Conservation (phyloP, 2,888 invertebrate species). For the Artemia sinica region DNA sequence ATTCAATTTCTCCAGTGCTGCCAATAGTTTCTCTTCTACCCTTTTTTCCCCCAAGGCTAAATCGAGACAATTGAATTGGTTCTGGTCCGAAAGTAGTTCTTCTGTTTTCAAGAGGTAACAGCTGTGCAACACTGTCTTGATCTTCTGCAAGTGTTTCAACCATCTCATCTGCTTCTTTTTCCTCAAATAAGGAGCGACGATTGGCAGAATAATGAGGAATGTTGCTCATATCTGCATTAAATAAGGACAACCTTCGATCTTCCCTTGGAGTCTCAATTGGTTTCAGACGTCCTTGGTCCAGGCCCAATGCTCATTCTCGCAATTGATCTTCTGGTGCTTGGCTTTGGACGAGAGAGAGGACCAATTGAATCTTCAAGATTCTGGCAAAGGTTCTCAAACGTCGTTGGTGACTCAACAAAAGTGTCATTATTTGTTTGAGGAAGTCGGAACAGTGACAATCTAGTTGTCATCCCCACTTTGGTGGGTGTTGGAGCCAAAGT, state of each 20-base stretch:
- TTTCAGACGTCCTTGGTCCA: background rate
- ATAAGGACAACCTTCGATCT: conserved; percentile 1
- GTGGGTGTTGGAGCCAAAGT: conserved; percentile 10
- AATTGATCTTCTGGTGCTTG: background rate
- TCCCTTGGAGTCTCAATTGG: background rate
- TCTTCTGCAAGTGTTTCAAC: background rate
- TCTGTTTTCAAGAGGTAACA: background rate
- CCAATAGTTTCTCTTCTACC: background rate
- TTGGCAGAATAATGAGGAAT: background rate
- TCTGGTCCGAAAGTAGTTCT: conserved; percentile 6
- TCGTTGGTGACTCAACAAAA: background rate
- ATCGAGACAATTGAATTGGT: background rate
- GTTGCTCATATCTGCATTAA: background rate
- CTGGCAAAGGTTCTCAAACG: background rate
- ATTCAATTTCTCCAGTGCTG: background rate
- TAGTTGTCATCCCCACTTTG: background rate
- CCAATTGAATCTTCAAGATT: background rate
- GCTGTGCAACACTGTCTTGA: background rate
- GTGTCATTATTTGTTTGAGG: background rate
- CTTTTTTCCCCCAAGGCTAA: conserved; percentile 4
- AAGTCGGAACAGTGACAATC: background rate
- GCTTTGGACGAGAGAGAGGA: background rate
- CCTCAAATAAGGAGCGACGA: background rate
- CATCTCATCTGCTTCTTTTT: background rate
- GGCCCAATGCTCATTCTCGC: conserved; percentile 5